These are phyloP conservation scores for Apamea crenata DNA, from an alignment of 2,888 invertebrate genomes.

Conservation along the genomic window DNA sequence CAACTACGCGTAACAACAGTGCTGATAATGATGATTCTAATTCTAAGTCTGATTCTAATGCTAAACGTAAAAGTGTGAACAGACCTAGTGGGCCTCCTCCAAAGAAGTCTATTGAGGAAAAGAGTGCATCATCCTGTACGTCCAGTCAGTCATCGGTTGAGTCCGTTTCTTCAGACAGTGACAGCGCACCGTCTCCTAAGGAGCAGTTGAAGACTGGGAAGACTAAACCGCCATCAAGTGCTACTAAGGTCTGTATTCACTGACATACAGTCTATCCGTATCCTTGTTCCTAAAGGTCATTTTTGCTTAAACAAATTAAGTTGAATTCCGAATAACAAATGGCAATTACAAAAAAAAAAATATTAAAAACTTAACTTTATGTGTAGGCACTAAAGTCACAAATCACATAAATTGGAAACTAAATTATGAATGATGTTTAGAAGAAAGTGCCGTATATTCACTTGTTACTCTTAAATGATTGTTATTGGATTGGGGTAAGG, in stretches of 20 bases:
- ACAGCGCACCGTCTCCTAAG: constrained; percentile 82
- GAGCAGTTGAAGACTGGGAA: constrained; percentile 81
- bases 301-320: neutral
- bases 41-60: constrained; percentile 74
- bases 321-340: neutral
- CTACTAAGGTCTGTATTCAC: constrained; percentile 74
- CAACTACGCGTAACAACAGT: constrained; percentile 67
- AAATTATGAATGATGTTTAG: neutral
- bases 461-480: constrained; percentile 5
- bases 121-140: constrained; percentile 85
- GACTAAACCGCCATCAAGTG: constrained; percentile 79
- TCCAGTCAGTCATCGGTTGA: constrained; percentile 87
- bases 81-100: constrained; percentile 84
- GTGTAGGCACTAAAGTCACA: too few relatives aligned
- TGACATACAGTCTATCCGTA: neutral
- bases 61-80: constrained; percentile 81
- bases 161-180: constrained; percentile 86
- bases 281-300: neutral
- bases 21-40: constrained; percentile 80
- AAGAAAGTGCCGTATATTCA: neutral
- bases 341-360: neutral
- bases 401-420: neutral
- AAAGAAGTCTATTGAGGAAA: constrained; percentile 83
- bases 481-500: constrained; percentile 1
- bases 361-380: neutral